A percentile compares a stretch with the other conserved stretches of the same genome.
These are phyloP conservation scores for Acanthis flammea DNA, from an alignment of 2,797 vertebrate genomes.

Conservation along the genomic window DNA sequence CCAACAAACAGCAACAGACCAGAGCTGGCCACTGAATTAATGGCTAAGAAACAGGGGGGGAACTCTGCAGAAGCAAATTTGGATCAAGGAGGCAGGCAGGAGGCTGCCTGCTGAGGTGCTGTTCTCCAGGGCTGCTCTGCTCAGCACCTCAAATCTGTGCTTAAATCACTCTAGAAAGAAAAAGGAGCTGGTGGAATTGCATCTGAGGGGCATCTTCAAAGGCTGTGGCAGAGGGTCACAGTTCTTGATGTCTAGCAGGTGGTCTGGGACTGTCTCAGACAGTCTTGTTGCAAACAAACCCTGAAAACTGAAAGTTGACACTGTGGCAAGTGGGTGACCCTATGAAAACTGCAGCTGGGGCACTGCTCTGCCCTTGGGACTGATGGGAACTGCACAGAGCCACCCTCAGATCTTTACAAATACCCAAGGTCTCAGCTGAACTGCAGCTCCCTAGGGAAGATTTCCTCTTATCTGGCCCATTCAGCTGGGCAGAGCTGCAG, in stretches of 20 bases:
- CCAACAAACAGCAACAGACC: not conserved
- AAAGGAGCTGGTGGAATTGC: not conserved
- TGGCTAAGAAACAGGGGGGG: rapidly evolving
- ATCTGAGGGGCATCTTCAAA: not conserved
- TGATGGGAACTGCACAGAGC: not conserved
- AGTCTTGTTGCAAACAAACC: not conserved
- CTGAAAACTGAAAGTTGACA: not conserved
- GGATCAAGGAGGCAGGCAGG: rapidly evolving
- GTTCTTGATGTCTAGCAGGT: not conserved
- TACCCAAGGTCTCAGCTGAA: not conserved
- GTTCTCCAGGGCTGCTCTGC: not conserved
- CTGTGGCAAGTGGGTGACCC: not conserved
- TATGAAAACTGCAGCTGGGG: not conserved
- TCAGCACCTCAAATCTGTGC: not conserved
- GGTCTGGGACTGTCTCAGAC: not conserved
- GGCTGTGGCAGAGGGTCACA: not conserved
- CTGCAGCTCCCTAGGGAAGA: not conserved
- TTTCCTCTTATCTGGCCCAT: not conserved
- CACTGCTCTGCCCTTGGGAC: not conserved
- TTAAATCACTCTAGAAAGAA: not conserved
- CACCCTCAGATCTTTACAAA: not conserved
- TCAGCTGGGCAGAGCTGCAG: not conserved
- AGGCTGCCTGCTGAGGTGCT: not conserved
- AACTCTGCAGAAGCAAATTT: not conserved
- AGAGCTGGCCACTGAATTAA: not conserved